Conservation (phyloP, 2,888 invertebrate genomes). For the Ctenicera cuprea region DNA sequence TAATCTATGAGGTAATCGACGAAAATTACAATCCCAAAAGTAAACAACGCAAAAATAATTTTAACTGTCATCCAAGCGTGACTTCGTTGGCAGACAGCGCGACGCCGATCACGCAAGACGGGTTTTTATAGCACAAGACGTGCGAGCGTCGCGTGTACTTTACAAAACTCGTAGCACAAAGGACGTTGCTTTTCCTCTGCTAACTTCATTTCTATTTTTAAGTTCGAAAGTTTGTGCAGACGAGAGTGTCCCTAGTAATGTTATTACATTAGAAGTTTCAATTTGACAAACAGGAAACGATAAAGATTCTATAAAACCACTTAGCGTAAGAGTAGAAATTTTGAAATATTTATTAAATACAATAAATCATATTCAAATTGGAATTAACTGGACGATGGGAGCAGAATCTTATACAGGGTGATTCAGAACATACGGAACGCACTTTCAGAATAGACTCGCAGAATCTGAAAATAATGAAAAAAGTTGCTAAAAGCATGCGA, state of each 20-base stretch:
- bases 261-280: neutral
- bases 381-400: too few species aligned
- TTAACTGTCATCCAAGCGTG: conserved; percentile 14
- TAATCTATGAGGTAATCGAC: neutral
- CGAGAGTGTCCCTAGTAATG: neutral
- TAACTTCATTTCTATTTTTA: conserved; percentile 17
- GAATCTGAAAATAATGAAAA: too few species aligned
- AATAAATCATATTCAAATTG: too few species aligned
- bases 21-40: conserved; percentile 9
- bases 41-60: conserved; percentile 27
- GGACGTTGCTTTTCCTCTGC: neutral
- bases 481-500: too few species aligned
- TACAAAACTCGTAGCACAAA: neutral
- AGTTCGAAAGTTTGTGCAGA: neutral
- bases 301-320: conserved; percentile 4
- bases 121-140: conserved; percentile 10
- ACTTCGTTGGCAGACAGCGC: conserved; percentile 28
- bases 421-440: too few species aligned
- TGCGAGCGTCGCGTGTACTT: conserved; percentile 14
- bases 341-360: too few species aligned
- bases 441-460: too few species aligned
- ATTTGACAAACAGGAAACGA: conserved; percentile 1
- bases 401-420: too few species aligned
- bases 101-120: conserved; percentile 29
- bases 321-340: too few species aligned